These are phyloP conservation scores for Siniperca chuatsi DNA, from an alignment of 2,113 vertebrate species.

Conservation along the genomic window DNA sequence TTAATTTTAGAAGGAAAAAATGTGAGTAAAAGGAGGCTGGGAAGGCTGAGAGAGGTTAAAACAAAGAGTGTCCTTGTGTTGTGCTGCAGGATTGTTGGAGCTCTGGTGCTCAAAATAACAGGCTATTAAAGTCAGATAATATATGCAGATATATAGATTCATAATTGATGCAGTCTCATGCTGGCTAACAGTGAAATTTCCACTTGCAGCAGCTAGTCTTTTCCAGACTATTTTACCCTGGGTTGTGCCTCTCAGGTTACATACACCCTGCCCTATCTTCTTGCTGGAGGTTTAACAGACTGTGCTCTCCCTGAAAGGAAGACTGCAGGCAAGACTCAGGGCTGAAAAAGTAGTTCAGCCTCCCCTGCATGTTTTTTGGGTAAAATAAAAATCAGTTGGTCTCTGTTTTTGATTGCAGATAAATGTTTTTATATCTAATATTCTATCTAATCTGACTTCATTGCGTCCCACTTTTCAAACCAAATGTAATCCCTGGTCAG, in stretches of 20 bases:
- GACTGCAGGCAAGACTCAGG: no score
- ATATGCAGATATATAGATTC: neutral
- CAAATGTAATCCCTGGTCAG: no score
- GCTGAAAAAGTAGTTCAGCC: no score
- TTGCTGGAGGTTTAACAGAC: neutral
- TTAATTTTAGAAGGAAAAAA: neutral
- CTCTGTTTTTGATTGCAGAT: no score
- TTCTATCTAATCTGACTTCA: no score
- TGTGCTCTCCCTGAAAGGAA: no score
- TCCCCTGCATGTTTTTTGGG: no score
- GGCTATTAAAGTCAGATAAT: neutral
- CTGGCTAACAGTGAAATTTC: neutral
- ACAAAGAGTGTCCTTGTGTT: neutral
- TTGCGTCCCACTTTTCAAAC: no score
- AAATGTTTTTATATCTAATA: no score
- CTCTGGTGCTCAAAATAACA: neutral
- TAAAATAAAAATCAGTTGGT: no score
- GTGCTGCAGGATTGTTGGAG: neutral
- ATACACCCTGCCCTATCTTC: neutral
- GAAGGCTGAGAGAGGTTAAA: no score
- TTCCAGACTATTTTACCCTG: neutral
- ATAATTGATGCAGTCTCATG: neutral
- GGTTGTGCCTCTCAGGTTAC: neutral
- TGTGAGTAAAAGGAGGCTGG: no score
- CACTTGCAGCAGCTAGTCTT: neutral